Conservation (phyloP, 2,888 invertebrate species). For the Ochropleura leucogaster region DNA sequence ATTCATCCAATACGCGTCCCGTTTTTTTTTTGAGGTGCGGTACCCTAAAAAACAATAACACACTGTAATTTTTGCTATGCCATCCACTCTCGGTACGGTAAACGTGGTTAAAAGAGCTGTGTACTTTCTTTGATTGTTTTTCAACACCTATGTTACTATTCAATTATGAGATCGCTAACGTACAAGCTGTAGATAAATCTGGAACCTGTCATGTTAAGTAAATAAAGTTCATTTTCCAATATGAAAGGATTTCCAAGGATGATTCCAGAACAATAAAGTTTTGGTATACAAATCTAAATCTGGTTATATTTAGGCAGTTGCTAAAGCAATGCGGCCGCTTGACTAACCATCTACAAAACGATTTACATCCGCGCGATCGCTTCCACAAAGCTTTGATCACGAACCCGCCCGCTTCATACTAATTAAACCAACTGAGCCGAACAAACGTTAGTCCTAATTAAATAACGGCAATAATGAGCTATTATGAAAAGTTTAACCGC, state of each 20-base stretch:
- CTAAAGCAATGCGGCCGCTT: slow-evolving; percentile 50
- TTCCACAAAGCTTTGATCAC: slow-evolving; percentile 79
- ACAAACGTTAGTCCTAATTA: slow-evolving; percentile 75
- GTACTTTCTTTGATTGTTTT: neutral
- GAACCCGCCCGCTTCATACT: slow-evolving; percentile 66
- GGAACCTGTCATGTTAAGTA: neutral
- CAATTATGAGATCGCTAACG: no score
- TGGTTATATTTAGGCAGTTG: slow-evolving; percentile 40
- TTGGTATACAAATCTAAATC: slow-evolving; percentile 31
- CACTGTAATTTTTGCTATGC: neutral
- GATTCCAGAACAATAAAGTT: slow-evolving; percentile 1
- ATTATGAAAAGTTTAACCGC: slow-evolving; percentile 75
- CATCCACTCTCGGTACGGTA: no score
- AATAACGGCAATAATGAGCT: slow-evolving; percentile 78
- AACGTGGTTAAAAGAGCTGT: neutral
- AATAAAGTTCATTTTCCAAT: neutral
- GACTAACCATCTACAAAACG: slow-evolving; percentile 61
- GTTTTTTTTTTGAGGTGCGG: no score
- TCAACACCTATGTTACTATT: neutral
- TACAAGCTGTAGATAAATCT: neutral
- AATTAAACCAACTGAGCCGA: slow-evolving; percentile 74
- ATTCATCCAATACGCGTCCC: no score
- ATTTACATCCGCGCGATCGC: slow-evolving; percentile 70
- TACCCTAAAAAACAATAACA: neutral
- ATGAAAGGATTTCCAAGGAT: slow-evolving; percentile 1